Base-by-base conservation (phyloP, 2,113 vertebrate species). In the Rana temporaria region DNA sequence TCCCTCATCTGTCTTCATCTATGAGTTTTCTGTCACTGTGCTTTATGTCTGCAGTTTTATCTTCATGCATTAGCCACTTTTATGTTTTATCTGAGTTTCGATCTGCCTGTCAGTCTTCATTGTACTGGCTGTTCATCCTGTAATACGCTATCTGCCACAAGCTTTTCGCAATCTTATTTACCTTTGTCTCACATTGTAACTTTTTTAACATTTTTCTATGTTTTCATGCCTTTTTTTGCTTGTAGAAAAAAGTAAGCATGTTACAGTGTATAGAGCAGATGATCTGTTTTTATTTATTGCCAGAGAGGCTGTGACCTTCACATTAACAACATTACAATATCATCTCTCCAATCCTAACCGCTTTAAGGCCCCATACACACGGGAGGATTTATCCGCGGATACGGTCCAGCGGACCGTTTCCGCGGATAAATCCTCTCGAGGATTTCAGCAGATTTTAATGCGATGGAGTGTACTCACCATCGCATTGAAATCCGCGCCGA, bases 91-190 rank as follows among this genome's bases (percentile, higher is more conserved):
- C 78, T 80, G n/a, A 48, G 53, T 20, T 73, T 81, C 60, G 79
- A 73, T 73, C 79, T 65, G 59, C 69, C 79, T 81, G 79, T 81
- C 79, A 81, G 42, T 81, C 56, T 66, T 64, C 69, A 81, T 81
- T 81, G 79, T 73, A 56, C 9, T 69, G 60, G 60, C 32, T 70
- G 55, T 70, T 80, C 78, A 70, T 80, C 24, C 69, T 52, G n/a
- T 55, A 65, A 71, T 73, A 18, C 20, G 30, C 19, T 22, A 81
- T 81, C 59, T 65, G 42, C 53, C 69, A 73, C 79, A 53, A 38
- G 32, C 34, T 64, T 73, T 65, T 63, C 32, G 65, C 60, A 55
- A 72, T 64, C 24, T 72, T 62, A 53, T 64, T 73, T 64, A 55
- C 48, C 24, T 20, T 64, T 38, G 59, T n/a, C 48, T 64, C 62